Percentiles rank a stretch among this genome's conserved stretches.
Conservation (phyloP, 2,113 vertebrate genomes). For the Lates calcarifer region DNA sequence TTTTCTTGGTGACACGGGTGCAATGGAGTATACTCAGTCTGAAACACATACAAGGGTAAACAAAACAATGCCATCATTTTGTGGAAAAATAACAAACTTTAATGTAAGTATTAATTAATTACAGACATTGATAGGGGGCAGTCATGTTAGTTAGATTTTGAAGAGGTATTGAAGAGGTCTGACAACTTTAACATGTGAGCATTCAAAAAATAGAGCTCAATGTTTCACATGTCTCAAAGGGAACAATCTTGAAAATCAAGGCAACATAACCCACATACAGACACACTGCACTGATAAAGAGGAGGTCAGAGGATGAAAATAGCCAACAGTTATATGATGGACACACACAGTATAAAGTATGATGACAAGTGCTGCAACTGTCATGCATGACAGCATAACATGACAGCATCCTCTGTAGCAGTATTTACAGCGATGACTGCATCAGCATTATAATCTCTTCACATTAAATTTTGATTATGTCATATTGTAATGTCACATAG, state of each 20-base stretch:
- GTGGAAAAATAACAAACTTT: background rate
- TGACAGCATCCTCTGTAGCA: constrained; percentile 2
- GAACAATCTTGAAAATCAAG: background rate
- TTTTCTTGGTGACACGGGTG: constrained; percentile 36
- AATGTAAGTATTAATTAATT: background rate
- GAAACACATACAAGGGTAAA: background rate
- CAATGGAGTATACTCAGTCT: background rate
- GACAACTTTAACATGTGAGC: background rate
- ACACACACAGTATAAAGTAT: background rate
- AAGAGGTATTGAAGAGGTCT: background rate
- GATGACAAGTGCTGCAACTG: constrained; percentile 14
- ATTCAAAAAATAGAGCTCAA: background rate
- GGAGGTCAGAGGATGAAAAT: constrained; percentile 25
- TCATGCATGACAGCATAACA: background rate
- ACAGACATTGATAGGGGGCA: background rate
- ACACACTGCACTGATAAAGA: background rate
- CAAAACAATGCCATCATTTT: background rate
- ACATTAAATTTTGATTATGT: constrained; percentile 11
- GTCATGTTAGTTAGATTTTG: too few species aligned
- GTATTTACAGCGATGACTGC: background rate
- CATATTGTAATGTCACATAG: background rate
- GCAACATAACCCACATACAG: background rate
- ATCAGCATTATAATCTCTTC: constrained; percentile 23
- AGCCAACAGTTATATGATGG: constrained; percentile 14
- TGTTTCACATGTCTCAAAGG: background rate